phyloP scores from a whole-genome alignment of 2,888 invertebrate genomes.

The Drosophila vallismaia region DNA sequence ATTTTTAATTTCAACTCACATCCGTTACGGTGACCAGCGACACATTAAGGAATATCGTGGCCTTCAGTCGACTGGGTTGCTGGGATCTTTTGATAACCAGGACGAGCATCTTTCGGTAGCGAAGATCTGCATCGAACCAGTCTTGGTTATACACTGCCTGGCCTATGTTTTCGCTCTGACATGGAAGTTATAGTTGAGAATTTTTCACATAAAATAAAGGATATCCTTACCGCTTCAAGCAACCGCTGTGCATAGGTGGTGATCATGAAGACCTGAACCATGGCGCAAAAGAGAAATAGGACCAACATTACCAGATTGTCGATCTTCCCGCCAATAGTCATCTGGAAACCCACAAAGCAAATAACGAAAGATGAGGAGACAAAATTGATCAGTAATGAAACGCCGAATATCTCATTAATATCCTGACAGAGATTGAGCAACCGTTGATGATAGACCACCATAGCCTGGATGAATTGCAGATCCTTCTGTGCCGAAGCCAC shows the following conservation, averaged over 20 bases:
- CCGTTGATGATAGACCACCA: conserved; percentile 69
- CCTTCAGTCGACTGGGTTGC: conserved; percentile 69
- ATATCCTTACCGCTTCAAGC: conserved; percentile 64
- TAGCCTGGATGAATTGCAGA: conserved; percentile 49
- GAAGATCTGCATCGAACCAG: conserved; percentile 68
- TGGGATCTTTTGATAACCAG: conserved; percentile 78
- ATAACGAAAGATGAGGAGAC: conserved; percentile 77
- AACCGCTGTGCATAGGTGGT: conserved; percentile 75
- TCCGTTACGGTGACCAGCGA: conserved; percentile 75
- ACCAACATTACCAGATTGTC: conserved; percentile 70
- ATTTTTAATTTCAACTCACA: conserved; percentile 55
- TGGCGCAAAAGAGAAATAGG: conserved; percentile 75
- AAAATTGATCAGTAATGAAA: conserved; percentile 77
- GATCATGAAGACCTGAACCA: conserved; percentile 78
- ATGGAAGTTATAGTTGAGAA: too few species aligned
- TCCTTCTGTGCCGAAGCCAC: conserved; percentile 37
- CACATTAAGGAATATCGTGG: conserved; percentile 72
- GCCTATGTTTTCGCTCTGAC: conserved; percentile 75
- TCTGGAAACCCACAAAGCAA: conserved; percentile 81
- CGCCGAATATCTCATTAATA: conserved; percentile 77
- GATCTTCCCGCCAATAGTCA: conserved; percentile 70
- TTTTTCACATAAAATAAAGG: background rate
- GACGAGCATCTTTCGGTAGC: conserved; percentile 75
- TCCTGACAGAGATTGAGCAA: conserved; percentile 47
- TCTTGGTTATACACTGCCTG: conserved; percentile 75